These are phyloP conservation scores for Drosophila quadrilineata DNA, from an alignment of 1,140 invertebrate species.

Conservation along the genomic window DNA sequence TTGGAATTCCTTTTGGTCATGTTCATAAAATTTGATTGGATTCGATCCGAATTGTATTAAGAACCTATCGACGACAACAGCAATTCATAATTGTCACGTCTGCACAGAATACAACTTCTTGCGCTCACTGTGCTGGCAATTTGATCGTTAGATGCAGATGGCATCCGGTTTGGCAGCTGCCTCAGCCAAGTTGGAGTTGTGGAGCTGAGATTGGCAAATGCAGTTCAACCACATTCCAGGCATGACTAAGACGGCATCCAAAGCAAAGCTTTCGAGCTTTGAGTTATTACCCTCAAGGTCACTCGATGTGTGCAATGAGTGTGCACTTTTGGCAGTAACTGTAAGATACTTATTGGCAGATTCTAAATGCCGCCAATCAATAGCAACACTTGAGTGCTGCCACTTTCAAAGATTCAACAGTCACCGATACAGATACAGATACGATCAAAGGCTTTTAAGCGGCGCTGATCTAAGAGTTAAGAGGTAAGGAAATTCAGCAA, in stretches of 20 bases:
- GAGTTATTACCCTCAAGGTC: slow-evolving; percentile 78
- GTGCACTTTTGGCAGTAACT: too few relatives aligned
- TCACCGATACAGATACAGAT: too few relatives aligned
- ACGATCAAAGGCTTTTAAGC: slow-evolving; percentile 7
- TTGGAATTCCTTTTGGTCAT: slow-evolving; percentile 25
- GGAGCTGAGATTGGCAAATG: slow-evolving; percentile 54
- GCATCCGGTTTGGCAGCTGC: slow-evolving; percentile 57
- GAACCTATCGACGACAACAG: neutral
- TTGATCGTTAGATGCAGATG: slow-evolving; percentile 50
- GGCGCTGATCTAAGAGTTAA: slow-evolving; percentile 3
- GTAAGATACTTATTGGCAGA: too few relatives aligned
- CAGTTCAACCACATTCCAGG: slow-evolving; percentile 67
- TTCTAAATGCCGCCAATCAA: neutral
- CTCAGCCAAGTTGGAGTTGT: slow-evolving; percentile 10
- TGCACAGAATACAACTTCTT: slow-evolving; percentile 18
- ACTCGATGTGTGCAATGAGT: slow-evolving; percentile 41
- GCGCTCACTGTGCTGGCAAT: neutral
- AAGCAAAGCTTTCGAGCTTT: too few relatives aligned
- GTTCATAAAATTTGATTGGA: slow-evolving; percentile 20
- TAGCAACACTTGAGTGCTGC: neutral
- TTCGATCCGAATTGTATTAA: too few relatives aligned
- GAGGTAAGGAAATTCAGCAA: slow-evolving; percentile 12
- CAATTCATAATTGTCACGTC: slow-evolving; percentile 1
- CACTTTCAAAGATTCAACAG: slow-evolving; percentile 17
- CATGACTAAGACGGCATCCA: slow-evolving; percentile 61